phyloP scores from a whole-genome alignment of 2,113 vertebrate species.

The Cyanistes caeruleus region DNA sequence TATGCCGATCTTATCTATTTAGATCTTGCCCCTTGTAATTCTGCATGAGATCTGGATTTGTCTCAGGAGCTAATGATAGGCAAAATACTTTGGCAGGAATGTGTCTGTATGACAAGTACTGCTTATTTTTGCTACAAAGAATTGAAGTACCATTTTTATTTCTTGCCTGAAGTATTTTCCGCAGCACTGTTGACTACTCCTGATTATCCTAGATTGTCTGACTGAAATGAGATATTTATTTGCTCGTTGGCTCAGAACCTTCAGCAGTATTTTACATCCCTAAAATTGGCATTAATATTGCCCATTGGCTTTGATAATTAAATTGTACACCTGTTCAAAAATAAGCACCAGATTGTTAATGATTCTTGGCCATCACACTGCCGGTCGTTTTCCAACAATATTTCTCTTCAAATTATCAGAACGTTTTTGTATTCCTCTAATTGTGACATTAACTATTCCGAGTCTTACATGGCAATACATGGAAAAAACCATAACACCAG shows the following conservation, averaged over 20 bases:
- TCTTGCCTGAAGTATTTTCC: constrained; percentile 23
- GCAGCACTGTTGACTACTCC: not conserved
- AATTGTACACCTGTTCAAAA: constrained; percentile 71
- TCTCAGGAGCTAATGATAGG: constrained; percentile 30
- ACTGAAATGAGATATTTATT: constrained; percentile 55
- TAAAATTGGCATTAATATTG: constrained; percentile 54
- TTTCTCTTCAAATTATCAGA: constrained; percentile 64
- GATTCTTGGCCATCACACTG: constrained; percentile 47
- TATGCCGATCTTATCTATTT: not conserved
- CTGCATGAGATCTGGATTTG: constrained; percentile 11
- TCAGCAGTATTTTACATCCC: constrained; percentile 29
- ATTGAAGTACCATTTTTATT: not conserved
- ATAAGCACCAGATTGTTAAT: constrained; percentile 74
- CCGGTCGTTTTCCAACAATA: constrained; percentile 51
- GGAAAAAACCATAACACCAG: not conserved
- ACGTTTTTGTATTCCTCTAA: constrained; percentile 32
- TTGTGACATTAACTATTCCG: not conserved
- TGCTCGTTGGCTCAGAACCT: constrained; percentile 28
- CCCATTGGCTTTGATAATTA: constrained; percentile 68
- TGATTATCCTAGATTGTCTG: constrained; percentile 45
- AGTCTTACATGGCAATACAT: not conserved
- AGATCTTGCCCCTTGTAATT: not conserved
- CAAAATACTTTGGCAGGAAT: not conserved
- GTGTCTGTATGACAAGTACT: not conserved
- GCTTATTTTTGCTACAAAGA: not conserved